Evolutionary conservation across 1,140 invertebrate genomes (phyloP).

Genomic region (Macrobrachium rosenbergii): DNA sequence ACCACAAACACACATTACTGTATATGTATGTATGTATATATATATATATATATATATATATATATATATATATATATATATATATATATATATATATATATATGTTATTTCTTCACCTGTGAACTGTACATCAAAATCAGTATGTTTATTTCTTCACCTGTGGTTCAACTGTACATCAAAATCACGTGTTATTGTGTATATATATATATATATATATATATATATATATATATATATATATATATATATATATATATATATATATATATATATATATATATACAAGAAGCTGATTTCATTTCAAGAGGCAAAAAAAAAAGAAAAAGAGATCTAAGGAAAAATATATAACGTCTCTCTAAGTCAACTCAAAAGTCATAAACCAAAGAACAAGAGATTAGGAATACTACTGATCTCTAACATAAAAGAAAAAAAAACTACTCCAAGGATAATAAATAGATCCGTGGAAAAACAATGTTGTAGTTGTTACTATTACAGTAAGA

Average conservation of each 20-base stretch:
- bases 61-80: slow-evolving; percentile 4
- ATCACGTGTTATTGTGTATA: background rate
- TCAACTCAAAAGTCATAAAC: too few species aligned
- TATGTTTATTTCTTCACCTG: too few species aligned
- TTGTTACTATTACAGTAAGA: too few species aligned
- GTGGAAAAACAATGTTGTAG: too few species aligned
- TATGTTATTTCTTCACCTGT: too few species aligned
- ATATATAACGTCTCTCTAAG: background rate
- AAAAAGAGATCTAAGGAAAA: background rate
- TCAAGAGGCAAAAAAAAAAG: background rate
- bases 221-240: background rate
- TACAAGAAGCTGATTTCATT: background rate
- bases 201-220: slow-evolving; percentile 13
- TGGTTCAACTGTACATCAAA: too few species aligned
- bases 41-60: background rate
- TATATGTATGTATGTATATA: background rate
- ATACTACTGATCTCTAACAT: background rate
- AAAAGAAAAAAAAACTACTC: too few species aligned
- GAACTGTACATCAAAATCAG: too few species aligned
- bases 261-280: background rate
- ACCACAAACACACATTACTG: too few species aligned
- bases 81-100: background rate
- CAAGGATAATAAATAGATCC: too few species aligned
- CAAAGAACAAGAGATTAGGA: too few species aligned
- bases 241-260: background rate